Evolutionary conservation across 2,888 invertebrate genomes (phyloP).

Genomic region (Mongoloraphidia duomilia): DNA sequence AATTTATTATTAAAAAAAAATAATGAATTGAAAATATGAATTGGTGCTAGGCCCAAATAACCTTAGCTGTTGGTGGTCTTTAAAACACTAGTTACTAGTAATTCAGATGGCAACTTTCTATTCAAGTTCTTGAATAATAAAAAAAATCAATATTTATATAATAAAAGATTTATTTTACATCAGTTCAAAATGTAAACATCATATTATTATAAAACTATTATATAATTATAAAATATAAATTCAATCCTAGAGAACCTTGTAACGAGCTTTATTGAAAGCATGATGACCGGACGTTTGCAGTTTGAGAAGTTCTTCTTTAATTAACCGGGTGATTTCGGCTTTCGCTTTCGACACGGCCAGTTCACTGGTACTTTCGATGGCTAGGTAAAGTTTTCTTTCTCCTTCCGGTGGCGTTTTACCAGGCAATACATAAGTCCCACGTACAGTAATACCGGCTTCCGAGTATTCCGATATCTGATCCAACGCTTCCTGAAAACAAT

Average conservation of each 20-base stretch:
- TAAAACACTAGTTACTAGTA: too few species aligned
- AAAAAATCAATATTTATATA: too few species aligned
- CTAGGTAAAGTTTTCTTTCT: constrained; percentile 89
- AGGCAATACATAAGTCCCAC: constrained; percentile 88
- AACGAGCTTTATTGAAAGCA: constrained; percentile 79
- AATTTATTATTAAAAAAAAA: too few species aligned
- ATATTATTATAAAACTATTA: background rate
- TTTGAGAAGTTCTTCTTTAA: constrained; percentile 94
- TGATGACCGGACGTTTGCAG: constrained; percentile 76
- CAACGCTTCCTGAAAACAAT: constrained; percentile 65
- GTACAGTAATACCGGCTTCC: constrained; percentile 95
- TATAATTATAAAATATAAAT: constrained; percentile 5
- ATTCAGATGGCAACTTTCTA: too few species aligned
- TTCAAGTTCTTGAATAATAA: too few species aligned
- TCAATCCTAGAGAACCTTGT: constrained; percentile 68
- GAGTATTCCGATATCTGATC: constrained; percentile 98
- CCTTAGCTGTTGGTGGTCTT: too few species aligned
- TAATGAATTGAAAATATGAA: too few species aligned
- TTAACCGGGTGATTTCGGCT: constrained; percentile 91
- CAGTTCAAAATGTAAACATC: too few species aligned
- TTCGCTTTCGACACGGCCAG: constrained; percentile 91
- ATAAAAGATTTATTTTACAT: too few species aligned
- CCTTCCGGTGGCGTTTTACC: constrained; percentile 85
- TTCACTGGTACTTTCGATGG: constrained; percentile 97
- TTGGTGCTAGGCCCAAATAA: too few species aligned